Conservation (phyloP, 1,140 invertebrate species). For the Asobara japonica region DNA sequence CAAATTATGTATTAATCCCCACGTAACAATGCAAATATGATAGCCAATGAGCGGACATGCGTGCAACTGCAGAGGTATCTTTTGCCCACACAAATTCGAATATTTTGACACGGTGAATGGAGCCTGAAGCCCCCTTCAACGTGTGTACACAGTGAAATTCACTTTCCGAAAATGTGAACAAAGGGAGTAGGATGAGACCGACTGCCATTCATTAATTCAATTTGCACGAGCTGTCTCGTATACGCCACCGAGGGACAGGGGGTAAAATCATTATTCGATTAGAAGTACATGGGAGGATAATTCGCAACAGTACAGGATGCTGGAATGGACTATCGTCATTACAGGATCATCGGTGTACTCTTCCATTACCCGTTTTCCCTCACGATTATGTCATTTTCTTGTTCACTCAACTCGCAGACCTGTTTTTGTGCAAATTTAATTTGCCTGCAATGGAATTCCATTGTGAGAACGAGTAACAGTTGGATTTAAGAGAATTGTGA, state of each 20-base stretch:
- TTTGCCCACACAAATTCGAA: slow-evolving; percentile 29
- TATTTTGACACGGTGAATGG: slow-evolving; percentile 29
- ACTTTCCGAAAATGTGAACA: neutral
- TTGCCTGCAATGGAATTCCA: slow-evolving; percentile 21
- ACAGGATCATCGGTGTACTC: neutral
- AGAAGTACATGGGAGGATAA: slow-evolving; percentile 21
- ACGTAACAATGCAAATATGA: neutral
- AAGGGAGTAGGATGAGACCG: neutral
- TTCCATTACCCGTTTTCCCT: neutral
- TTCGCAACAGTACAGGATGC: slow-evolving; percentile 13
- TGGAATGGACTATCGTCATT: slow-evolving; percentile 8
- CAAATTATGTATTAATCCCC: neutral
- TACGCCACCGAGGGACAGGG: neutral
- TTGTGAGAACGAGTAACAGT: slow-evolving; percentile 25
- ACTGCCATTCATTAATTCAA: slow-evolving; percentile 41
- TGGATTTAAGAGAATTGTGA: too few species aligned
- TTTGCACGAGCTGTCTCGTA: slow-evolving; percentile 11
- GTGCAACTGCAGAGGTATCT: neutral
- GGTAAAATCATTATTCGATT: slow-evolving; percentile 32
- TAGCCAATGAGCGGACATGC: neutral
- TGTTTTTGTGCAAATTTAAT: slow-evolving; percentile 30
- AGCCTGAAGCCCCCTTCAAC: slow-evolving; percentile 14
- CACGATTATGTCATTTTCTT: neutral
- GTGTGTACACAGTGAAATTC: neutral
- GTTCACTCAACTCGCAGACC: neutral